phyloP scores from a whole-genome alignment of 1,140 invertebrate species.

The Chironomus tepperi region DNA sequence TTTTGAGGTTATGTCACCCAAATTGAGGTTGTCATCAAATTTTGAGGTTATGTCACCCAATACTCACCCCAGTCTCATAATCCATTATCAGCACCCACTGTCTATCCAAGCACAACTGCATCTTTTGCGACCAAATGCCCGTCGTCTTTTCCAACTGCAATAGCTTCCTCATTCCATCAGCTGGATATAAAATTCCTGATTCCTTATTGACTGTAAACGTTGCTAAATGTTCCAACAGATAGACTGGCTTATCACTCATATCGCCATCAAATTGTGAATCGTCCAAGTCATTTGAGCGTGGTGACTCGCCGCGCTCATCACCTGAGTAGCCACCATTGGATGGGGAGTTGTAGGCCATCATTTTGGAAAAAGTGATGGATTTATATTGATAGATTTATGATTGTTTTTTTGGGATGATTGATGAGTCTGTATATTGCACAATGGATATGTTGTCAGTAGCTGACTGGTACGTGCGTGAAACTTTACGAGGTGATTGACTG shows the following conservation, averaged over 20 bases:
- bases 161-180: constrained; percentile 91
- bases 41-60: too few species aligned
- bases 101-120: constrained; percentile 82
- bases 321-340: constrained; percentile 34
- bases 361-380: neutral
- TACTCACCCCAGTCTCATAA: constrained; percentile 86
- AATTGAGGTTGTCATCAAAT: neutral
- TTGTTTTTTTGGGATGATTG: too few species aligned
- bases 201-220: constrained; percentile 91
- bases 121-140: constrained; percentile 96
- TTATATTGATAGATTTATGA: too few species aligned
- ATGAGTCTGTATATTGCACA: too few species aligned
- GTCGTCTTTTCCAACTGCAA: constrained; percentile 92
- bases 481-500: neutral
- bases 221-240: constrained; percentile 92
- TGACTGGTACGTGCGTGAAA: too few species aligned
- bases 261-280: constrained; percentile 32
- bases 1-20: neutral
- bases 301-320: constrained; percentile 32
- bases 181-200: constrained; percentile 75
- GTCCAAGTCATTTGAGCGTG: constrained; percentile 26
- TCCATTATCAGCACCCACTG: constrained; percentile 91
- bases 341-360: constrained; percentile 12
- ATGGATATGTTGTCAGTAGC: too few species aligned
- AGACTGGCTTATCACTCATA: constrained; percentile 58